A percentile compares a stretch with the other conserved stretches of the same genome.
Conservation (phyloP, 2,888 invertebrate species). For the Drosophila putrida region DNA sequence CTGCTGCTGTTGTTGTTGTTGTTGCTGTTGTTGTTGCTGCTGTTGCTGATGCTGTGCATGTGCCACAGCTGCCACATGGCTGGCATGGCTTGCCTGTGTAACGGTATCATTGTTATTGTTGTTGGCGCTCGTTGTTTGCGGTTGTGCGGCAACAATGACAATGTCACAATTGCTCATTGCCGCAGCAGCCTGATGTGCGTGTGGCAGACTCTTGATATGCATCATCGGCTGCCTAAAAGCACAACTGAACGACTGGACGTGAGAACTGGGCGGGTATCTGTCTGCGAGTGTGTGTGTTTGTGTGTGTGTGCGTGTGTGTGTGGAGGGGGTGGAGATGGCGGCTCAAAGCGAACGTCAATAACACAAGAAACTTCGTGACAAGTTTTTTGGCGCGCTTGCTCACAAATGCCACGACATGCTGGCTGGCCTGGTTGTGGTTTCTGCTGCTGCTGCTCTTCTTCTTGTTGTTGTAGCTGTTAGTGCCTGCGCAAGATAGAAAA, state of each 20-base stretch:
- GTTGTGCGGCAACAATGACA: slow-evolving; percentile 84
- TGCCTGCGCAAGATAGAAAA: slow-evolving; percentile 50
- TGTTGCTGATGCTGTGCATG: slow-evolving; percentile 74
- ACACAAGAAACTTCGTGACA: slow-evolving; percentile 64
- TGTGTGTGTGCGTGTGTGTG: slow-evolving; percentile 2
- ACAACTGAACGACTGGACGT: slow-evolving; percentile 48
- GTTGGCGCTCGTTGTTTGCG: slow-evolving; percentile 78
- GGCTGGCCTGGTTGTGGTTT: slow-evolving; percentile 62
- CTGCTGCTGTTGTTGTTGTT: slow-evolving; percentile 68
- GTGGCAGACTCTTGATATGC: slow-evolving; percentile 83
- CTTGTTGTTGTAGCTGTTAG: slow-evolving; percentile 42
- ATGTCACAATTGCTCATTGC: slow-evolving; percentile 85
- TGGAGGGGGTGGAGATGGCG: neutral
- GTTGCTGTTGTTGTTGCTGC: slow-evolving; percentile 65
- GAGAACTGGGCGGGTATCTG: slow-evolving; percentile 47
- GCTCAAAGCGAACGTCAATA: slow-evolving; percentile 47
- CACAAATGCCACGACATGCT: slow-evolving; percentile 69
- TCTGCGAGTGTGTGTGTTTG: neutral
- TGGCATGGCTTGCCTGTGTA: slow-evolving; percentile 71
- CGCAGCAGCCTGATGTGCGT: slow-evolving; percentile 83
- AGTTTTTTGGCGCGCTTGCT: slow-evolving; percentile 65
- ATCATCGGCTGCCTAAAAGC: slow-evolving; percentile 61
- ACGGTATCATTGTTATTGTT: slow-evolving; percentile 79
- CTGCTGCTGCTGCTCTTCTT: slow-evolving; percentile 41
- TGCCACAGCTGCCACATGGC: slow-evolving; percentile 69